Evolutionary conservation across 2,888 invertebrate species (phyloP).

Genomic region (Frankliniella fusca): DNA sequence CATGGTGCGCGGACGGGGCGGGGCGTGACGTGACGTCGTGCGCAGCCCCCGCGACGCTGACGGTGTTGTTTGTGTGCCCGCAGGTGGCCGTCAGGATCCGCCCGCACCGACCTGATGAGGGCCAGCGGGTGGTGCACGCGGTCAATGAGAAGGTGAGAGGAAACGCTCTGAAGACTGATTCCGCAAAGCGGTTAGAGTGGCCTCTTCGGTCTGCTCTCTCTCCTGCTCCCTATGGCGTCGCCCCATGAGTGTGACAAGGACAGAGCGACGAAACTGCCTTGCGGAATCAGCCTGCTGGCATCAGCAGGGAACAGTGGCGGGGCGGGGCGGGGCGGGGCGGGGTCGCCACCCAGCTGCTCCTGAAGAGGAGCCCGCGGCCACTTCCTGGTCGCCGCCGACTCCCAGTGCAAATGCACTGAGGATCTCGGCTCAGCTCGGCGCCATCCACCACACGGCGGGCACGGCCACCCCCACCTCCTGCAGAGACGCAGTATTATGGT

Average conservation of each 20-base stretch:
- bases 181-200: no score
- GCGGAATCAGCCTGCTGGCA: no score
- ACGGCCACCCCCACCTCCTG: background rate
- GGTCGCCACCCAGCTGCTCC: no score
- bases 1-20: slow-evolving; percentile 40
- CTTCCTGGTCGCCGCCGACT: no score
- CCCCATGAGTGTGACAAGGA: background rate
- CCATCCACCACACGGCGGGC: background rate
- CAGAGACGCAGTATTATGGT: no score
- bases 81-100: slow-evolving; percentile 88
- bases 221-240: no score
- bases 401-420: no score
- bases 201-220: no score
- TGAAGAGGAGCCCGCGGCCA: no score
- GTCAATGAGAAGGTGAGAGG: slow-evolving; percentile 68
- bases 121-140: slow-evolving; percentile 68
- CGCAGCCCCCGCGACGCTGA: background rate
- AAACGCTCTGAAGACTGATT: slow-evolving; percentile 14
- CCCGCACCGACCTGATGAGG: slow-evolving; percentile 73
- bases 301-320: background rate
- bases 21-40: background rate
- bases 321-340: background rate
- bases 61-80: slow-evolving; percentile 33
- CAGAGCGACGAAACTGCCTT: no score
- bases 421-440: background rate